phyloP scores from a whole-genome alignment of 2,797 vertebrate genomes.

The Gymnocypris eckloni region DNA sequence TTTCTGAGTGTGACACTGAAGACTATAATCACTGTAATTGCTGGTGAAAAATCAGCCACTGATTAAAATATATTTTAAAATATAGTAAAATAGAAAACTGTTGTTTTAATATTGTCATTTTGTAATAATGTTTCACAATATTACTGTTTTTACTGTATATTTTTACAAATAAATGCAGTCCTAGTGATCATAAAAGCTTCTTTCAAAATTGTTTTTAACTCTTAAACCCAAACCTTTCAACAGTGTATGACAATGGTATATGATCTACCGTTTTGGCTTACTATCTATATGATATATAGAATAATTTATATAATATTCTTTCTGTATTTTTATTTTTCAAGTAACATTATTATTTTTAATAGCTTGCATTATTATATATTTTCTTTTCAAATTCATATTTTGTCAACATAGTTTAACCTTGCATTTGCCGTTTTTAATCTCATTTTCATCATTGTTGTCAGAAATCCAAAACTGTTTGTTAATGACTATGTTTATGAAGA shows the following conservation, averaged over 20 bases:
- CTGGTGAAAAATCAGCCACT: not conserved
- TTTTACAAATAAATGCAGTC: not conserved
- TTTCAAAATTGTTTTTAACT: not conserved
- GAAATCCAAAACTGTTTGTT: not conserved
- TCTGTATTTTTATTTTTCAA: not conserved
- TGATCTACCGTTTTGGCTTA: not conserved
- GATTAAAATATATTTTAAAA: not conserved
- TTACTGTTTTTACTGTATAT: not conserved
- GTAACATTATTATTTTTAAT: not conserved
- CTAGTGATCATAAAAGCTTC: not conserved
- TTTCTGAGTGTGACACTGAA: not conserved
- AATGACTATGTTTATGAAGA: not conserved
- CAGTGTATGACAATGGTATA: too few species aligned
- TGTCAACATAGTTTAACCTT: not conserved
- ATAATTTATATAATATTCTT: not conserved
- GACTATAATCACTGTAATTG: not conserved
- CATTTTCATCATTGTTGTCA: not conserved
- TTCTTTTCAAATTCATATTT: not conserved
- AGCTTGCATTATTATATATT: not conserved
- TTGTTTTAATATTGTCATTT: not conserved
- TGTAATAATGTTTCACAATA: too few species aligned
- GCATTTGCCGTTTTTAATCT: not conserved
- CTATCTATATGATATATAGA: not conserved
- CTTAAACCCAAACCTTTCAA: not conserved
- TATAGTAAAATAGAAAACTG: not conserved